phyloP scores from a whole-genome alignment of 2,113 vertebrate species.

The Phaethon lepturus region DNA sequence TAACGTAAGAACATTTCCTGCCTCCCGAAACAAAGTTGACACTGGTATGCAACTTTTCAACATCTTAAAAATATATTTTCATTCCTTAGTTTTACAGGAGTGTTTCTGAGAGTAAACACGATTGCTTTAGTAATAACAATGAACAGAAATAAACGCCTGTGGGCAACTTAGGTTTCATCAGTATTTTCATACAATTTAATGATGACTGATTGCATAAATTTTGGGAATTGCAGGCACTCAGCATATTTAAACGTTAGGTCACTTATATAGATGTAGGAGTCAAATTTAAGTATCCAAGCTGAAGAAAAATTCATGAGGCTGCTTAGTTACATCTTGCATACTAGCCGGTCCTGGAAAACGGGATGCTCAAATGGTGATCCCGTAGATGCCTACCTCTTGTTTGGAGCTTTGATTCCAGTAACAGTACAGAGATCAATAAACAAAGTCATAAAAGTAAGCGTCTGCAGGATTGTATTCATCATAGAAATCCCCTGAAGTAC shows the following conservation, averaged over 20 bases:
- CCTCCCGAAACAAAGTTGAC: neutral
- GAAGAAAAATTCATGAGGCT: neutral
- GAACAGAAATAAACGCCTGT: neutral
- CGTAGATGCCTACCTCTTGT: fast-evolving
- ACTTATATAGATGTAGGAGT: neutral
- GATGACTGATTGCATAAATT: slow-evolving; percentile 28
- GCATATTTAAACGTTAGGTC: neutral
- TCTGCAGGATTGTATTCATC: neutral
- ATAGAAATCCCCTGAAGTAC: neutral
- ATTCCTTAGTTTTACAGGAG: neutral
- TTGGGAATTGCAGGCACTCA: neutral
- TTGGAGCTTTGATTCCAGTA: neutral
- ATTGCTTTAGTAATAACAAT: neutral
- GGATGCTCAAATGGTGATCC: neutral
- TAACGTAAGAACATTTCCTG: neutral
- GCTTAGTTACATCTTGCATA: neutral
- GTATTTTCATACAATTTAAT: slow-evolving; percentile 10
- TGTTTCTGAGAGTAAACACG: neutral
- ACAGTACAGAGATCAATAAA: neutral
- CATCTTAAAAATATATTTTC: neutral
- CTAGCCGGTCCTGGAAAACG: neutral
- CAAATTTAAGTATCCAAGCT: neutral
- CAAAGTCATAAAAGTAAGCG: neutral
- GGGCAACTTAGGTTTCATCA: neutral
- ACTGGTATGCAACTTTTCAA: neutral